phyloP scores from a whole-genome alignment of 2,113 vertebrate genomes.

The Strix aluco region DNA sequence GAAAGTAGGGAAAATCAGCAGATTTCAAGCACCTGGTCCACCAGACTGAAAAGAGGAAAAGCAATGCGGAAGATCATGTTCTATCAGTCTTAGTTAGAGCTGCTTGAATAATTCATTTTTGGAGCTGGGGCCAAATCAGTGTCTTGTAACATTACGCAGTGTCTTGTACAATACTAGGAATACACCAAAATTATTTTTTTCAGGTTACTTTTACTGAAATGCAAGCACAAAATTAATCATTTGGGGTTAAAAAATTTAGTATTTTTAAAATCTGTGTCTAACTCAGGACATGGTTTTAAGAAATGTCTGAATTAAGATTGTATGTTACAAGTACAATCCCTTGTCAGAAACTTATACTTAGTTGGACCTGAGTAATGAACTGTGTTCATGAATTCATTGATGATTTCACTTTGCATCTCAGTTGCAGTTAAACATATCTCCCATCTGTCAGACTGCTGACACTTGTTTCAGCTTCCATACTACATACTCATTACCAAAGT shows the following conservation, averaged over 20 bases:
- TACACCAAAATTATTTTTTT: neutral
- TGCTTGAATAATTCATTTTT: neutral
- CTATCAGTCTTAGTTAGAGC: neutral
- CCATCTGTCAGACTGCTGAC: neutral
- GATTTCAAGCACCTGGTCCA: neutral
- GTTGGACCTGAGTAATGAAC: neutral
- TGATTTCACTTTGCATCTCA: neutral
- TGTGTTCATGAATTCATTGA: neutral
- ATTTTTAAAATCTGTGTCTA: neutral
- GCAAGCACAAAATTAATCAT: neutral
- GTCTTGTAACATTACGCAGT: neutral
- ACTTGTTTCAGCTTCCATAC: neutral
- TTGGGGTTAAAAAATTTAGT: rapidly evolving
- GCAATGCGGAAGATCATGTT: neutral
- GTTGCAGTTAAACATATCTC: neutral
- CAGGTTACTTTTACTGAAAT: neutral
- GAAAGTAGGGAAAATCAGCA: neutral
- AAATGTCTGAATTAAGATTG: neutral
- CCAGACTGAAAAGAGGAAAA: neutral
- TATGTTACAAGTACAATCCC: neutral
- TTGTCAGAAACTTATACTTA: neutral
- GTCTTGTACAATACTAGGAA: neutral
- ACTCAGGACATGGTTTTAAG: neutral
- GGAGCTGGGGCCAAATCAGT: neutral
- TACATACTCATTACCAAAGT: neutral